Conservation (phyloP, 2,113 vertebrate species). For the Scomber colias region DNA sequence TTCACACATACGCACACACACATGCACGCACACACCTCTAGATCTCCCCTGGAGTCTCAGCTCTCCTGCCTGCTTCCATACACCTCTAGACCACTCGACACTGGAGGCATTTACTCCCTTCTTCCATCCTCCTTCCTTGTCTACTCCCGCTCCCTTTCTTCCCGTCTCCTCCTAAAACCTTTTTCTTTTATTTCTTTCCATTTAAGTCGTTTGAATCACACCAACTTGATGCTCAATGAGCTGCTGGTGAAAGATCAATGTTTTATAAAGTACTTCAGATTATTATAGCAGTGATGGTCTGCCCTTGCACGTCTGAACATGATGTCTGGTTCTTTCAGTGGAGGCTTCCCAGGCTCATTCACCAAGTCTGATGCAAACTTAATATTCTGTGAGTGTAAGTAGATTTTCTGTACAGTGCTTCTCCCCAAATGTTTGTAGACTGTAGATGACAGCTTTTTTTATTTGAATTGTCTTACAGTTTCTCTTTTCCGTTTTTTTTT, state of each 20-base stretch:
- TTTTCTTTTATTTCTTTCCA: constrained; percentile 42
- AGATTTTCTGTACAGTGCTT: no score
- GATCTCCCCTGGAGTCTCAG: constrained; percentile 65
- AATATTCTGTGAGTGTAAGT: no score
- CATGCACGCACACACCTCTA: constrained; percentile 47
- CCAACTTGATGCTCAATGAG: constrained; percentile 12
- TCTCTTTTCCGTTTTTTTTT: no score
- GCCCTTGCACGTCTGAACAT: no score
- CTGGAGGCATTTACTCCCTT: constrained; percentile 63
- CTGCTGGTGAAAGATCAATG: background rate
- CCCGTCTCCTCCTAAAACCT: constrained; percentile 31
- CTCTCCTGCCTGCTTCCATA: constrained; percentile 51
- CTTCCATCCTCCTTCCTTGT: constrained; percentile 37
- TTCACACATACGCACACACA: constrained; percentile 32
- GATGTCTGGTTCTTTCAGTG: no score
- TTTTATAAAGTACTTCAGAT: no score
- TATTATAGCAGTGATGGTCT: no score
- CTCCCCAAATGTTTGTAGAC: no score
- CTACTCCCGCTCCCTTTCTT: constrained; percentile 36
- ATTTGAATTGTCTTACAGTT: no score
- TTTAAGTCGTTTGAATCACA: background rate
- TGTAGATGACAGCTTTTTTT: no score
- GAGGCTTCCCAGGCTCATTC: no score
- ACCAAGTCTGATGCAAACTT: no score
- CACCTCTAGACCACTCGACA: constrained; percentile 64